Evolutionary conservation across 2,888 invertebrate genomes (phyloP), one percentile per base, ranked within the genome.

Genomic region (Netelia fuscicornis): DNA sequence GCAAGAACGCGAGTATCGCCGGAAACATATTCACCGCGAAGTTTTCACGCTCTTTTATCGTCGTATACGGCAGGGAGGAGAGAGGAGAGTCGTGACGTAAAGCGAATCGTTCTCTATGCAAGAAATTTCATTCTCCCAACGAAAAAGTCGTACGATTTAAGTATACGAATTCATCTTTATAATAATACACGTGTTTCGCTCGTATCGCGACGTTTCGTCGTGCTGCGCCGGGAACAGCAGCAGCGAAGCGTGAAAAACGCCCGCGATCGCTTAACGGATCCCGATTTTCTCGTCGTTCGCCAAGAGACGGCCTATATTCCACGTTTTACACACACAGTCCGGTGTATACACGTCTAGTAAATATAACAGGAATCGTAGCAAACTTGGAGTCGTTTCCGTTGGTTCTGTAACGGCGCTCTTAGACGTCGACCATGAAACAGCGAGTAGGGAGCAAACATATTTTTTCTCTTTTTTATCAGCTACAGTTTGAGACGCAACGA

Each of bases 241-340:
- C 89, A 87, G 86, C 89, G 81, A 75, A 89, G 91, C 91, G 89
- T 91, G 90, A 91, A 91, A 90, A 91, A 90, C 89, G 86, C 83
- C 81, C 75, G 72, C 86, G 88, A 89, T 87, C 89, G 87, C 86
- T 88, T 87, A 89, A 88, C 89, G 87, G 86, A 42, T 68, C 65
- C 54, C 72, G 54, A 62, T 81, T 72, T 79, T 81, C 77, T 65
- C 58, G 56, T 86, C 79, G 72, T 77, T 81, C 83, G 37, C 86
- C 81, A 87, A 89, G 90, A 90, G 90, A 89, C 91, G 91, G 90
- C 90, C 88, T 65, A 54, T 65, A 54, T 65, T 5, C 20, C 10
- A n/a, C 30, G 17, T 64, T 6, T n/a, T 25, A 20, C 13, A 11
- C 13, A 54, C 13, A 54, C 13, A 20, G 5, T 44, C 44, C 17